Evolutionary conservation across 1,140 invertebrate genomes (phyloP), one percentile per base, ranked within the genome.

Genomic region (Halotydeus destructor): DNA sequence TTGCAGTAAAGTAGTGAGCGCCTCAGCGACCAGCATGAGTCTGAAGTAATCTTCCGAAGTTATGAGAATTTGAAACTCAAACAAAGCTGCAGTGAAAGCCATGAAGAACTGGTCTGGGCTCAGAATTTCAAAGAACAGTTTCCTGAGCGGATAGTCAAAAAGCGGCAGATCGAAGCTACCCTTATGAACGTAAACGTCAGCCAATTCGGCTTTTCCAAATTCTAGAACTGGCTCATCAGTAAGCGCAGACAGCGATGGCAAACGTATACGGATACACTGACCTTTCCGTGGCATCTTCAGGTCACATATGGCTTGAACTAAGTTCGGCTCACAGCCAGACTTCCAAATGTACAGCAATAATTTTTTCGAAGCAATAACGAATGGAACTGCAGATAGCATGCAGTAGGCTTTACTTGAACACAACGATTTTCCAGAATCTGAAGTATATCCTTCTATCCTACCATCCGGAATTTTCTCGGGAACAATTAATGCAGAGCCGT

Each of bases 1-100:
- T 57, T 93, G 84, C 3, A 96, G 60, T 19, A 98, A 63, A 0
- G 78, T 68, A 23, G 75, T 81, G 35, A 98, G 73, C 51, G 82
- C 80, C 63, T 99, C 94, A 12, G 89, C 83, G 2, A 98, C 84
- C 33, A 93, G 65, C 89, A 97, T 98, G 46, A 99, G 63, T 54
- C 78, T 76, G 61, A 91, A 80, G 61, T 85, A 85, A 66, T 93
- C 86, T 75, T 72, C 74, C 38, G 89, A 94, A 56, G 81, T 76
- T 9, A 99, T 64, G 26, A 99, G 66, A 28, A 97, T 77, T 67
- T 98, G 93, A 64, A 96, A 85, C 65, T 99, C 93, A 6, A 98
- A 62, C 11, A 98, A 64, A 22, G 96, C 76, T 65, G 88, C 89
- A 3, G 86, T 86, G 55, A 94, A 84, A n/a, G 97, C 64, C 55